A percentile compares a stretch with the other conserved stretches of the same genome.
These are phyloP conservation scores for Colostygia pectinataria DNA, from an alignment of 2,888 invertebrate species.

Conservation along the genomic window DNA sequence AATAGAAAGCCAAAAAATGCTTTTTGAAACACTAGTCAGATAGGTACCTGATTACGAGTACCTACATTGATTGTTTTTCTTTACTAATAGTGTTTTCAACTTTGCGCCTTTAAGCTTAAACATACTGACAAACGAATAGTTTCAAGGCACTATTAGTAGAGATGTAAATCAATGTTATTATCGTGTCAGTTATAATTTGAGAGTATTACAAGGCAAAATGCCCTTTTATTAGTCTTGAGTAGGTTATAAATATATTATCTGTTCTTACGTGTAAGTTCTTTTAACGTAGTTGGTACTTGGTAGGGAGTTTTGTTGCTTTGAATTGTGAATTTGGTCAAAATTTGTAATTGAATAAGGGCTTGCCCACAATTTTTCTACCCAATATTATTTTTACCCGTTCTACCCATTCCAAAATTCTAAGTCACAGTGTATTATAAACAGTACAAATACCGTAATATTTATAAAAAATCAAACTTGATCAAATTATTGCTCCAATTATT, in stretches of 20 bases:
- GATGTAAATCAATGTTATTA: slow-evolving; percentile 77
- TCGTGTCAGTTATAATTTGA: slow-evolving; percentile 74
- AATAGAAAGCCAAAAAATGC: too few relatives aligned
- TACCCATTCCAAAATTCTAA: too few relatives aligned
- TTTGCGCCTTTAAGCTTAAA: neutral
- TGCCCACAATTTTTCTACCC: too few relatives aligned
- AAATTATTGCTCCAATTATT: too few relatives aligned
- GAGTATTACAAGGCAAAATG: slow-evolving; percentile 53
- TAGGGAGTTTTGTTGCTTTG: neutral
- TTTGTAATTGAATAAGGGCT: too few relatives aligned
- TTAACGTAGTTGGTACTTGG: neutral
- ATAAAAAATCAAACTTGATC: too few relatives aligned
- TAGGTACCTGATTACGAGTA: too few relatives aligned
- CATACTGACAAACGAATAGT: neutral
- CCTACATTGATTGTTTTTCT: too few relatives aligned
- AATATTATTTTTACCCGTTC: too few relatives aligned
- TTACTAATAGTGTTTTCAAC: neutral
- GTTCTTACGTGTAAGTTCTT: slow-evolving; percentile 9
- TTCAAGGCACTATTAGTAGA: slow-evolving; percentile 2
- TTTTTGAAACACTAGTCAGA: too few relatives aligned
- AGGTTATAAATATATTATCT: slow-evolving; percentile 33
- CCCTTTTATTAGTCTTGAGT: slow-evolving; percentile 52
- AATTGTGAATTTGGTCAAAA: neutral
- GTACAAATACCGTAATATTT: too few relatives aligned
- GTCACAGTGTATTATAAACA: too few relatives aligned